A percentile compares a stretch with the other conserved stretches of the same genome.
These are phyloP conservation scores for Cephus pulcher DNA, from an alignment of 2,888 invertebrate species.

Conservation along the genomic window DNA sequence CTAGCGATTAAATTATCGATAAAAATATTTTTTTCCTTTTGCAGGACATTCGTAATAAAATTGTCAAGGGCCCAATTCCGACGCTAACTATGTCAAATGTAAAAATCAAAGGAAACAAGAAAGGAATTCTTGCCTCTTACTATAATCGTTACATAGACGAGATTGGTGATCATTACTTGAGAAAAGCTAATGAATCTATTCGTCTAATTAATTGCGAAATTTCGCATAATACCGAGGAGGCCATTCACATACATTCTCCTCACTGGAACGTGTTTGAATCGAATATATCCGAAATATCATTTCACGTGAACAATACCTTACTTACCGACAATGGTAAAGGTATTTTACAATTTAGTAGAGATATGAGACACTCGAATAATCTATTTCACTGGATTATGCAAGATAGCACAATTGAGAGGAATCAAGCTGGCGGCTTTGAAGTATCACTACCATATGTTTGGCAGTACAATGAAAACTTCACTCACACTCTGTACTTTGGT, in stretches of 20 bases:
- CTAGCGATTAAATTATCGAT: neutral
- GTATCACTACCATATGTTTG: slow-evolving; percentile 93
- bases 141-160: slow-evolving; percentile 91
- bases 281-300: slow-evolving; percentile 89
- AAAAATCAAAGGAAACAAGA: slow-evolving; percentile 83
- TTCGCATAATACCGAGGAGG: slow-evolving; percentile 83
- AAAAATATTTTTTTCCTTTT: neutral
- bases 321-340: slow-evolving; percentile 91
- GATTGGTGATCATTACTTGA: slow-evolving; percentile 84
- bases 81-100: slow-evolving; percentile 78
- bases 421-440: slow-evolving; percentile 87
- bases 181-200: slow-evolving; percentile 90
- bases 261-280: slow-evolving; percentile 87
- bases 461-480: slow-evolving; percentile 94
- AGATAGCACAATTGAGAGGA: slow-evolving; percentile 87
- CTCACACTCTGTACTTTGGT: slow-evolving; percentile 88
- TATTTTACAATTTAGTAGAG: slow-evolving; percentile 89
- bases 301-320: slow-evolving; percentile 87
- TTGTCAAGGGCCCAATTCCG: slow-evolving; percentile 84
- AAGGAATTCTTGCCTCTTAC: slow-evolving; percentile 85
- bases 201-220: slow-evolving; percentile 84
- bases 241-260: slow-evolving; percentile 85
- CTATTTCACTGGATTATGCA: slow-evolving; percentile 94
- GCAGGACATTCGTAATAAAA: slow-evolving; percentile 77
- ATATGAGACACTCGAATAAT: slow-evolving; percentile 95